Percentiles rank a stretch among this genome's conserved stretches.
phyloP scores from a whole-genome alignment of 92 coral and sea anemone genomes.

The Epizoanthus scotinus region DNA sequence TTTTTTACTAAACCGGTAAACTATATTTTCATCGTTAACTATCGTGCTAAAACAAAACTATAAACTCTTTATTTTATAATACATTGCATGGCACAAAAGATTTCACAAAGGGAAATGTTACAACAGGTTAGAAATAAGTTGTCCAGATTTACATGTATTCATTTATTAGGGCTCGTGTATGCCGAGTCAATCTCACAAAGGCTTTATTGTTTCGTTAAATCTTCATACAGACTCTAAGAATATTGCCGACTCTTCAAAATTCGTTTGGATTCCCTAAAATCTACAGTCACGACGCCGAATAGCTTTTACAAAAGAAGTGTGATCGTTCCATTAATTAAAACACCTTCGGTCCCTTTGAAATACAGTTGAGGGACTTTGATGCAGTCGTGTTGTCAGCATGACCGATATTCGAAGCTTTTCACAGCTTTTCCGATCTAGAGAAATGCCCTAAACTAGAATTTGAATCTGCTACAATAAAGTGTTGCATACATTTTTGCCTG shows the following conservation, averaged over 20 bases:
- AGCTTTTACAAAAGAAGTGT: slow-evolving; percentile 33
- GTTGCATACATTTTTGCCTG: background rate
- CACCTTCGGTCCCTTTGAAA: slow-evolving; percentile 45
- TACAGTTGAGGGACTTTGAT: slow-evolving; percentile 9
- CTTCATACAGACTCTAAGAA: slow-evolving; percentile 49
- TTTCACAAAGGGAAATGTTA: slow-evolving; percentile 26
- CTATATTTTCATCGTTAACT: background rate
- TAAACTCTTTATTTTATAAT: background rate
- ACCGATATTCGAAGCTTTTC: background rate
- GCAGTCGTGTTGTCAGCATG: background rate
- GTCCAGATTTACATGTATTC: slow-evolving; percentile 51
- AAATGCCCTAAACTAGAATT: background rate
- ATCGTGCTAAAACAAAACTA: slow-evolving; percentile 11
- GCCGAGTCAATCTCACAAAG: slow-evolving; percentile 60
- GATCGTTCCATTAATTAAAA: slow-evolving; percentile 59
- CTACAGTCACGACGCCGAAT: slow-evolving; percentile 62
- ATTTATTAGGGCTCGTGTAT: slow-evolving; percentile 38
- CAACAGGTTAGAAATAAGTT: slow-evolving; percentile 3
- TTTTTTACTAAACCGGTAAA: background rate
- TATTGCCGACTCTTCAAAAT: slow-evolving; percentile 69
- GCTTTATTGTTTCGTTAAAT: slow-evolving; percentile 55
- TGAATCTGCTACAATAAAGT: background rate
- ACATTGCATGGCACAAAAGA: slow-evolving; percentile 8
- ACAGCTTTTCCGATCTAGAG: background rate
- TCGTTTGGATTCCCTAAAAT: slow-evolving; percentile 78